phyloP scores from a whole-genome alignment of 2,888 invertebrate genomes.

The Drosophila birchii region DNA sequence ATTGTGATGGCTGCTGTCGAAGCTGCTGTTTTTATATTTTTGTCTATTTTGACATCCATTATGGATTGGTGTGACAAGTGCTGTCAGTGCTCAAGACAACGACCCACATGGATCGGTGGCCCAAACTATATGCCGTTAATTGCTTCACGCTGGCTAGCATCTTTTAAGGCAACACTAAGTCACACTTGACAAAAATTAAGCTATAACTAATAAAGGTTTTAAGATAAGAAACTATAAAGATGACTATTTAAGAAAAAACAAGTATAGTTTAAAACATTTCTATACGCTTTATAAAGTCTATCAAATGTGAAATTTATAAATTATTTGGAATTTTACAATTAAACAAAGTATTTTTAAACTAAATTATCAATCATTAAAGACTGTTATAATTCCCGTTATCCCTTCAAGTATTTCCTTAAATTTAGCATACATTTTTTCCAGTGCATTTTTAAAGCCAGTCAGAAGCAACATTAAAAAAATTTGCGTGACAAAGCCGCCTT shows the following conservation, averaged over 20 bases:
- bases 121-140: conserved; percentile 66
- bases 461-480: conserved; percentile 44
- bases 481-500: conserved; percentile 71
- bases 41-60: conserved; percentile 68
- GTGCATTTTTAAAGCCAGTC: conserved; percentile 14
- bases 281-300: too few species aligned
- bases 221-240: too few species aligned
- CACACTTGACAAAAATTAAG: neutral
- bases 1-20: conserved; percentile 24
- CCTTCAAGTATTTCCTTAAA: neutral
- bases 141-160: conserved; percentile 56
- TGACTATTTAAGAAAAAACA: neutral
- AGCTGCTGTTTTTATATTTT: conserved; percentile 42
- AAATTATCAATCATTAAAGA: neutral
- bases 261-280: neutral
- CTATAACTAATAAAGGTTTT: too few species aligned
- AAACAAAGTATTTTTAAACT: neutral
- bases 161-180: neutral
- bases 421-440: neutral
- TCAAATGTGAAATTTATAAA: neutral
- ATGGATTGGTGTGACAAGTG: conserved; percentile 75
- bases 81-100: conserved; percentile 61
- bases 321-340: neutral
- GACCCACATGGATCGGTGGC: conserved; percentile 65
- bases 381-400: too few species aligned